phyloP scores from a whole-genome alignment of 2,797 vertebrate species.

The Xiphophorus birchmanni region DNA sequence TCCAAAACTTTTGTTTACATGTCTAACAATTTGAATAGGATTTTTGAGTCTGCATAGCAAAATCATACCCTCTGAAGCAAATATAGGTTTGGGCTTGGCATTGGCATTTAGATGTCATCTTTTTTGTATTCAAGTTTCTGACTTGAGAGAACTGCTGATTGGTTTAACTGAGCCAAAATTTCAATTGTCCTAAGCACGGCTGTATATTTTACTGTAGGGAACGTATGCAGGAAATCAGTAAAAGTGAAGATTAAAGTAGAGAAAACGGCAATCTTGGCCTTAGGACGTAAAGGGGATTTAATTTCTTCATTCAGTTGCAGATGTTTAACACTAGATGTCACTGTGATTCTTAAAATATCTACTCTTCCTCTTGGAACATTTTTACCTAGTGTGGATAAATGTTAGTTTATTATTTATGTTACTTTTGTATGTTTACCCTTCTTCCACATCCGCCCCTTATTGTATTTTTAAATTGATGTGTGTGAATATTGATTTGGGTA shows the following conservation, averaged over 20 bases:
- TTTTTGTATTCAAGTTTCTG: neutral
- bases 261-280: neutral
- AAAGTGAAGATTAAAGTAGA: neutral
- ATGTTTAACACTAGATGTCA: slow-evolving; percentile 67
- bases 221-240: neutral
- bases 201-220: neutral
- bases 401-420: neutral
- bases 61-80: neutral
- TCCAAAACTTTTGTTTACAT: neutral
- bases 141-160: neutral
- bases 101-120: neutral
- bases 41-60: neutral
- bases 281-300: neutral
- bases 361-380: neutral
- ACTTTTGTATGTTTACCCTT: neutral
- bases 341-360: slow-evolving; percentile 17
- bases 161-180: neutral
- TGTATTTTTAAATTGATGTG: neutral
- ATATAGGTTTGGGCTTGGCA: neutral
- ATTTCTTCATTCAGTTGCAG: slow-evolving; percentile 26
- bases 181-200: neutral
- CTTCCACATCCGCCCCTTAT: neutral
- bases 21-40: neutral
- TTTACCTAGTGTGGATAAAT: slow-evolving; percentile 14
- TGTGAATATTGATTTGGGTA: neutral